These are phyloP conservation scores for Pteronotus mesoamericanus DNA, from an alignment of 2,797 vertebrate genomes.

Conservation along the genomic window DNA sequence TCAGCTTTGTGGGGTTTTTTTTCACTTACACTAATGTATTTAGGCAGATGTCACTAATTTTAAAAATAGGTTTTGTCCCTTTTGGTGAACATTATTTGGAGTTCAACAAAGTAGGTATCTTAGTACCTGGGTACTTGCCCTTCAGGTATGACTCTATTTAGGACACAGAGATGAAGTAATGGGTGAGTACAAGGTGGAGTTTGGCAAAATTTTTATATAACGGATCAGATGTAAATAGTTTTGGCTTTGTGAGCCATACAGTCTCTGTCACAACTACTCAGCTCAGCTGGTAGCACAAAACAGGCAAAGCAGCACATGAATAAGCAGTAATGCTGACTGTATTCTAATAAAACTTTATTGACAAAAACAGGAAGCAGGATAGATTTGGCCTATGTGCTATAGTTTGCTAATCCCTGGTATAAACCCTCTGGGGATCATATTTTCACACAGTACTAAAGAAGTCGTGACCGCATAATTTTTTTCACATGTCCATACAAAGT, in stretches of 20 bases:
- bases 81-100: background rate
- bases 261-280: background rate
- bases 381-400: background rate
- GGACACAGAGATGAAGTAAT: background rate
- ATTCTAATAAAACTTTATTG: conserved; percentile 37
- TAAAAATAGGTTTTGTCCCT: background rate
- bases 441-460: background rate
- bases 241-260: background rate
- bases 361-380: background rate
- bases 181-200: background rate
- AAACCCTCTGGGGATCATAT: background rate
- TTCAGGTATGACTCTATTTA: background rate
- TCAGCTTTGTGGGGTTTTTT: background rate
- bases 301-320: background rate
- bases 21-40: background rate
- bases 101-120: background rate
- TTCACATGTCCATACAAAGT: background rate
- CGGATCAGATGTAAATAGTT: background rate
- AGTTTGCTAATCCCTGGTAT: background rate
- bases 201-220: background rate
- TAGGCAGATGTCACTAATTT: background rate
- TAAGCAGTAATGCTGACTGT: background rate
- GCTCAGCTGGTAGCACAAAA: background rate
- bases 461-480: background rate
- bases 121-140: background rate